Percentiles rank a stretch among this genome's conserved stretches.
Conservation (phyloP, 2,113 vertebrate genomes). For the Nothobranchius kuhntae region DNA sequence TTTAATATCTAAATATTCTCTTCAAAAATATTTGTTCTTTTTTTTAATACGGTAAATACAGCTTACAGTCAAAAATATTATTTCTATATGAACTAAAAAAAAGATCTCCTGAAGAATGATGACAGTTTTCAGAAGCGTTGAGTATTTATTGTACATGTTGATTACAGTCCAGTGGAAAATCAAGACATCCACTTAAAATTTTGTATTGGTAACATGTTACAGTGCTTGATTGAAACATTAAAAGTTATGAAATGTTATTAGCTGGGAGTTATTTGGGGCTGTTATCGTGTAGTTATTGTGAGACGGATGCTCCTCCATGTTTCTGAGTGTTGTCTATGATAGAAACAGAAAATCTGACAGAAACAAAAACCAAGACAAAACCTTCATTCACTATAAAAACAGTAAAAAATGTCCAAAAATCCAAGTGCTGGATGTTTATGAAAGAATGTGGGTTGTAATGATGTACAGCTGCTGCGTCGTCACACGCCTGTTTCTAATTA, state of each 20-base stretch:
- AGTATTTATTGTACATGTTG: not conserved
- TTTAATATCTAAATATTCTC: no score
- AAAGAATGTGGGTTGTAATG: conserved; percentile 2
- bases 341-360: not conserved
- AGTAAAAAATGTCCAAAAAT: no score
- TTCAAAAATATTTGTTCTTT: not conserved
- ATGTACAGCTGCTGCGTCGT: conserved; percentile 7
- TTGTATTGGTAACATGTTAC: not conserved
- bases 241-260: not conserved
- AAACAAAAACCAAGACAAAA: not conserved
- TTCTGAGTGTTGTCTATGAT: no score
- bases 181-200: not conserved
- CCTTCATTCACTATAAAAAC: no score
- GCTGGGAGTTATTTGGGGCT: not conserved
- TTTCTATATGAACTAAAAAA: not conserved
- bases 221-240: not conserved
- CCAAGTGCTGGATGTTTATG: not conserved
- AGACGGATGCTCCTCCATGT: not conserved
- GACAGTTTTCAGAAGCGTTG: not conserved
- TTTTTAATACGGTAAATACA: not conserved
- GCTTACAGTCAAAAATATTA: not conserved
- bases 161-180: not conserved
- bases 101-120: not conserved
- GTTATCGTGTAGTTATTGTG: no score
- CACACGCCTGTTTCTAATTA: conserved; percentile 43